Conservation (phyloP, 2,888 invertebrate genomes). For the Pasiphila rectangulata region DNA sequence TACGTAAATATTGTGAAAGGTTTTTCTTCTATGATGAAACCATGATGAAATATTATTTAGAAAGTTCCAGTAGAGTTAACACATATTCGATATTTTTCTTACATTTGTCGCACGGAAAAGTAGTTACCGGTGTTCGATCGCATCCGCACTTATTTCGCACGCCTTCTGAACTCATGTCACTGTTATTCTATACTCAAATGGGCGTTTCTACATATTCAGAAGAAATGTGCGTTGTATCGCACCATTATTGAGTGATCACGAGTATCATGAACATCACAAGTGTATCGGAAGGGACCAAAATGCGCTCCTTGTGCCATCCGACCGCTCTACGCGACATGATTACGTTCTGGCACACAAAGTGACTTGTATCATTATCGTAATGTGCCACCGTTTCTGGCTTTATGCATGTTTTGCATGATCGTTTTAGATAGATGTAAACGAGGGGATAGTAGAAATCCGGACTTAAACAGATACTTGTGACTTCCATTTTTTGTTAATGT, state of each 20-base stretch:
- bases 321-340: slow-evolving; percentile 29
- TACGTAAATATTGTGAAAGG: background rate
- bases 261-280: slow-evolving; percentile 49
- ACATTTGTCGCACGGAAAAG: slow-evolving; percentile 72
- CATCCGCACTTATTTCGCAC: slow-evolving; percentile 63
- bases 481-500: background rate
- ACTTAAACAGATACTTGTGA: background rate
- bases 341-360: slow-evolving; percentile 39
- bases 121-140: slow-evolving; percentile 76
- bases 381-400: slow-evolving; percentile 30
- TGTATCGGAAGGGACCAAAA: slow-evolving; percentile 46
- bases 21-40: too few relatives aligned
- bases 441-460: background rate
- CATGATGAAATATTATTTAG: too few relatives aligned
- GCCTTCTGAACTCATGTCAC: slow-evolving; percentile 49
- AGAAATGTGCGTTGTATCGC: slow-evolving; percentile 50
- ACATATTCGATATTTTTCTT: slow-evolving; percentile 53
- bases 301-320: slow-evolving; percentile 28
- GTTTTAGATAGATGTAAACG: slow-evolving; percentile 18
- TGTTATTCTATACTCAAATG: slow-evolving; percentile 38
- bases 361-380: slow-evolving; percentile 41
- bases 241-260: slow-evolving; percentile 65
- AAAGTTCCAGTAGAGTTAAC: too few relatives aligned
- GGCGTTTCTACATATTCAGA: slow-evolving; percentile 33
- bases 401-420: slow-evolving; percentile 23